These are phyloP conservation scores for Bathynomus jamesi DNA, from an alignment of 1,140 invertebrate genomes.

Conservation along the genomic window DNA sequence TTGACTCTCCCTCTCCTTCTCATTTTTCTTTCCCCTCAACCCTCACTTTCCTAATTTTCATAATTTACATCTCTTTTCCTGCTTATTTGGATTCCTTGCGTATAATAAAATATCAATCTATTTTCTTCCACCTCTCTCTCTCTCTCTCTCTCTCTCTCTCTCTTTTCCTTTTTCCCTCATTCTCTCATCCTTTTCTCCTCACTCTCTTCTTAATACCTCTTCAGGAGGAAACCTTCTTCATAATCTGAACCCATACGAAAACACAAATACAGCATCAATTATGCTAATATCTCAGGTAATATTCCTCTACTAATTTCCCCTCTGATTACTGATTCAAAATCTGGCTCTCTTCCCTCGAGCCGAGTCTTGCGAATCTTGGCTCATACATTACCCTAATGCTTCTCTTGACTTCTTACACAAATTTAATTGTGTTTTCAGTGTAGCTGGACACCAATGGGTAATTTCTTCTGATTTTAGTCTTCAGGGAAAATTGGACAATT, in stretches of 20 bases:
- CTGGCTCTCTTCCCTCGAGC: too few relatives aligned
- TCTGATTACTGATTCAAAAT: background rate
- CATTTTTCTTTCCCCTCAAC: background rate
- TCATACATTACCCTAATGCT: too few relatives aligned
- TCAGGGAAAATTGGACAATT: too few relatives aligned
- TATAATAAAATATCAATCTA: background rate
- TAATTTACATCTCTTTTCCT: background rate
- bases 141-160: background rate
- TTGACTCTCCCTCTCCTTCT: background rate
- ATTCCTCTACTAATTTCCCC: background rate
- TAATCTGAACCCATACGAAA: background rate
- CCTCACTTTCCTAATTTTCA: background rate
- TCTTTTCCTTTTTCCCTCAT: background rate
- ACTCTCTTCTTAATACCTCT: background rate
- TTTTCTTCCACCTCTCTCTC: background rate
- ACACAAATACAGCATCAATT: background rate
- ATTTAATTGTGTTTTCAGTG: too few relatives aligned
- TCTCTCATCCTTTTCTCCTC: background rate
- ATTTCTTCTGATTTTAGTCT: too few relatives aligned
- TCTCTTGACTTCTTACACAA: too few relatives aligned
- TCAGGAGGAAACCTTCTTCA: too few relatives aligned
- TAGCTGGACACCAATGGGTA: too few relatives aligned
- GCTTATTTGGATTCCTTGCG: background rate
- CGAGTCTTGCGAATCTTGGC: too few relatives aligned
- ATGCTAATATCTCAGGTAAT: background rate